These are phyloP conservation scores for Trypoxylus dichotomus DNA, from an alignment of 1,140 invertebrate species.

Conservation along the genomic window DNA sequence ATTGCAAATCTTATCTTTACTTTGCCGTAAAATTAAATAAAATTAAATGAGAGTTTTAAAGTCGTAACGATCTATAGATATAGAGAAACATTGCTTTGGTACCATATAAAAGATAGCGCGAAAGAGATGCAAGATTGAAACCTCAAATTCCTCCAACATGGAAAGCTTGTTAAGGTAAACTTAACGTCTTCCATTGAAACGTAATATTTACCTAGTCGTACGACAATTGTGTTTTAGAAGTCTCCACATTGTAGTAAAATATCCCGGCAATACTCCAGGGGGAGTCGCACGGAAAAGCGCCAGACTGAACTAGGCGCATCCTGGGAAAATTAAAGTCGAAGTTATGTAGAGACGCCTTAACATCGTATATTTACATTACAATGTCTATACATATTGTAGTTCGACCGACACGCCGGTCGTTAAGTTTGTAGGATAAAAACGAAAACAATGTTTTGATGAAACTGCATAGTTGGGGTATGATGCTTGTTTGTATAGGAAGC, in stretches of 20 bases:
- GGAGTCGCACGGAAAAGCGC: neutral
- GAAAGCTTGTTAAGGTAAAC: neutral
- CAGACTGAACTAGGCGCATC: neutral
- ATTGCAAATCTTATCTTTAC: too few relatives aligned
- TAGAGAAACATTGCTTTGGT: neutral
- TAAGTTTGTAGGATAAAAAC: neutral
- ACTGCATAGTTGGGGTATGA: too few relatives aligned
- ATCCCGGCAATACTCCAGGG: neutral
- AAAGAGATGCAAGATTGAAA: neutral
- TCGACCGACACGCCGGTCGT: neutral
- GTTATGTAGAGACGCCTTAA: slow-evolving; percentile 4
- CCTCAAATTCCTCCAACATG: neutral
- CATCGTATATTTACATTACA: neutral
- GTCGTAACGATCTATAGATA: neutral
- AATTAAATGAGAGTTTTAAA: too few relatives aligned
- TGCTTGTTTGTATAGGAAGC: too few relatives aligned
- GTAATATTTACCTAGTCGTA: neutral
- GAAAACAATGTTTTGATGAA: neutral
- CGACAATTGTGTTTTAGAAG: neutral
- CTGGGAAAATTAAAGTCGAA: neutral
- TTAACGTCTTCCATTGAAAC: neutral
- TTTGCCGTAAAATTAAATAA: too few relatives aligned
- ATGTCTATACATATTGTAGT: neutral
- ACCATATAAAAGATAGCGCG: neutral
- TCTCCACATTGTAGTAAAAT: slow-evolving; percentile 1